These are phyloP conservation scores for Dendrocincla tyrannina DNA, from an alignment of 2,797 vertebrate species.

Conservation along the genomic window DNA sequence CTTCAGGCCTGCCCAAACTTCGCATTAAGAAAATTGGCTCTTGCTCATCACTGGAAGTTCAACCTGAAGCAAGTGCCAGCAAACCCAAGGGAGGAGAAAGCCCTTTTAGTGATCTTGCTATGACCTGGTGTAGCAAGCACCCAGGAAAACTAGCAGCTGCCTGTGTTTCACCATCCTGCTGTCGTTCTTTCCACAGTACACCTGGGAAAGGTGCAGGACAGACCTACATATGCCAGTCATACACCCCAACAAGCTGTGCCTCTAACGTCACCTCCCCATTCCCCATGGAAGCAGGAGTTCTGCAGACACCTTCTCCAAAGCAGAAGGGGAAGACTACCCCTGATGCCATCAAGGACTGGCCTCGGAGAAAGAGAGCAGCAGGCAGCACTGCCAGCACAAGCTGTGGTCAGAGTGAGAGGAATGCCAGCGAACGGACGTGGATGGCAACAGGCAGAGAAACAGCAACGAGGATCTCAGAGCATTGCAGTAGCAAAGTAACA, in stretches of 20 bases:
- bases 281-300: constrained; percentile 65
- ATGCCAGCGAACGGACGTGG: constrained; percentile 47
- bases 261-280: constrained; percentile 77
- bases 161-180: constrained; percentile 80
- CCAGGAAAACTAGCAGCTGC: constrained; percentile 71
- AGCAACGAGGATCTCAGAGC: background rate
- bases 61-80: background rate
- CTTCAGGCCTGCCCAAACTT: constrained; percentile 89
- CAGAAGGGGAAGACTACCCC: constrained; percentile 84
- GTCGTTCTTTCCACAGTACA: constrained; percentile 79
- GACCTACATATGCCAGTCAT: constrained; percentile 92
- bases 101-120: constrained; percentile 6
- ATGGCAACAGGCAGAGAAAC: constrained; percentile 29
- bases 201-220: constrained; percentile 85
- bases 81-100: constrained; percentile 55
- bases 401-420: constrained; percentile 34
- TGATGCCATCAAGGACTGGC: constrained; percentile 92
- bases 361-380: constrained; percentile 87
- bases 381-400: background rate
- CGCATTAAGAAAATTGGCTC: constrained; percentile 85
- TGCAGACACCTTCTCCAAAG: constrained; percentile 89
- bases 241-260: constrained; percentile 86
- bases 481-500: background rate
- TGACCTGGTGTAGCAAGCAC: constrained; percentile 74
- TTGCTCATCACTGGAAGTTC: constrained; percentile 48